Percentiles rank a stretch among this genome's conserved stretches.
These are phyloP conservation scores for Hylaeus anthracinus DNA, from an alignment of 1,140 invertebrate species.

Conservation along the genomic window DNA sequence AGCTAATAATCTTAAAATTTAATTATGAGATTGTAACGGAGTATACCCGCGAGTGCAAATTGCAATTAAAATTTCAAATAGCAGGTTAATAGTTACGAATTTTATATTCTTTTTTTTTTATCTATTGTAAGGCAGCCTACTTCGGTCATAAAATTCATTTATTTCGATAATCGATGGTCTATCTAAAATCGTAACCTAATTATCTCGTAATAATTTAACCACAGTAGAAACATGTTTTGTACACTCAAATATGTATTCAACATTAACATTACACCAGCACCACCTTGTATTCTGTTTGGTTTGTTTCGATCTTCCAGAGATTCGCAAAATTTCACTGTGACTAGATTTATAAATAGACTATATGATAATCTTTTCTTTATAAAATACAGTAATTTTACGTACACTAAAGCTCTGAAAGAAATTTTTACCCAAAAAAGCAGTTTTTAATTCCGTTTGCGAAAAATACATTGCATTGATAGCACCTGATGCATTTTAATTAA, in stretches of 20 bases:
- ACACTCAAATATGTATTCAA: conserved; percentile 43
- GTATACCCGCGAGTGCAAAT: background rate
- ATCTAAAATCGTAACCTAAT: conserved; percentile 39
- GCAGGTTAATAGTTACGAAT: conserved; percentile 7
- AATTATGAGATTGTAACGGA: conserved; percentile 18
- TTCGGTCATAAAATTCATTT: conserved; percentile 24
- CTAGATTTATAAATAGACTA: conserved; percentile 39
- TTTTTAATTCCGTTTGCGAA: conserved; percentile 29
- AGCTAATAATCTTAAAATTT: conserved; percentile 19
- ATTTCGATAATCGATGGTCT: conserved; percentile 35
- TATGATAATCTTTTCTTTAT: conserved; percentile 16
- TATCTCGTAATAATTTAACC: conserved; percentile 38
- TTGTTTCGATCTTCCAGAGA: conserved; percentile 5
- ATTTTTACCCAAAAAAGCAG: conserved; percentile 3
- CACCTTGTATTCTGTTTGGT: no score
- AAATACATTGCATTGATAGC: conserved; percentile 51
- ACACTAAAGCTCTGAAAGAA: conserved; percentile 27
- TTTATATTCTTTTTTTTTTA: conserved; percentile 43
- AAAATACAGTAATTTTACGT: conserved; percentile 36
- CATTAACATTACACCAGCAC: conserved; percentile 33
- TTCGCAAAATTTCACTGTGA: conserved; percentile 23
- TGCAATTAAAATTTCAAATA: conserved; percentile 30
- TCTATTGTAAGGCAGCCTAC: conserved; percentile 62
- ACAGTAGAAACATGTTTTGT: conserved; percentile 46
- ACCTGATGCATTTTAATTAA: conserved; percentile 30